Evolutionary conservation across 2,113 vertebrate species (phyloP).

Genomic region (Oncorhynchus tshawytscha): DNA sequence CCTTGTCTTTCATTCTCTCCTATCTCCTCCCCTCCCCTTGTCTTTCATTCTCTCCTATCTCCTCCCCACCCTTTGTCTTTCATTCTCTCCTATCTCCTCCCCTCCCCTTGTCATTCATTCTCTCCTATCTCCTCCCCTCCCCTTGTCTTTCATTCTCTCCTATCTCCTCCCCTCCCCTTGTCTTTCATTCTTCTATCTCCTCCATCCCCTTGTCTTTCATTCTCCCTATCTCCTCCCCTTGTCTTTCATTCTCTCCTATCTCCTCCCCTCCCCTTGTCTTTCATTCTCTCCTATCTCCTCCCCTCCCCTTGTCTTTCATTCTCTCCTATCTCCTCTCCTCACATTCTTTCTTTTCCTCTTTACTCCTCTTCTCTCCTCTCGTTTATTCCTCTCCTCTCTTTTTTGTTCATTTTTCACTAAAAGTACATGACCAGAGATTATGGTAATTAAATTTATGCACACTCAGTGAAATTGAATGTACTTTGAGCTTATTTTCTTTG

Average conservation of each 20-base stretch:
- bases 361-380: background rate
- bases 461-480: background rate
- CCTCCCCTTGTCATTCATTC: background rate
- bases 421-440: background rate
- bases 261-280: too few relatives aligned
- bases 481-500: conserved; percentile 6
- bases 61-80: too few relatives aligned
- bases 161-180: background rate
- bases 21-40: background rate
- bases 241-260: too few relatives aligned
- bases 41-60: background rate
- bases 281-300: too few relatives aligned
- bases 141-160: too few relatives aligned
- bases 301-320: background rate
- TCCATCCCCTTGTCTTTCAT: too few relatives aligned
- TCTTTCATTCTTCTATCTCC: background rate
- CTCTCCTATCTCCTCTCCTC: background rate
- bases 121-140: background rate
- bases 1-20: too few relatives aligned
- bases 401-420: background rate
- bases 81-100: too few relatives aligned
- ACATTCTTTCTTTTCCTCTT: background rate
- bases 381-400: background rate
- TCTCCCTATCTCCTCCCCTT: too few relatives aligned
- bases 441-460: background rate